Percentiles rank a stretch among this genome's conserved stretches.
phyloP scores from a whole-genome alignment of 2,888 invertebrate species.

The Bugula neritina region DNA sequence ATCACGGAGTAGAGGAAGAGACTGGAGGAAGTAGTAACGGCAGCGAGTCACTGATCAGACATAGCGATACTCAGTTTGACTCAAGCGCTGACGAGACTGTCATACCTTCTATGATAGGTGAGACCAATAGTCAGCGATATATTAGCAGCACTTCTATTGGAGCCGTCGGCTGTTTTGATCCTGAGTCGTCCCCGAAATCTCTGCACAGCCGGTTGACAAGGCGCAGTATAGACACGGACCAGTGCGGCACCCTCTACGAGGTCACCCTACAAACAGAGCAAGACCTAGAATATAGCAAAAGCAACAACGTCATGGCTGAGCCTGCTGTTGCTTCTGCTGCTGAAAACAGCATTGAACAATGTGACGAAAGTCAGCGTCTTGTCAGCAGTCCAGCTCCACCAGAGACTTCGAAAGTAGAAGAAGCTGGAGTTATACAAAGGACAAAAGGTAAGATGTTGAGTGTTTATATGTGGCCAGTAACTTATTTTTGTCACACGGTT shows the following conservation, averaged over 20 bases:
- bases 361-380: slow-evolving; percentile 14
- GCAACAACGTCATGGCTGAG: neutral
- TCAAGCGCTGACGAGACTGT: slow-evolving; percentile 24
- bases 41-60: neutral
- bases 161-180: neutral
- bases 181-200: slow-evolving; percentile 6
- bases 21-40: slow-evolving; percentile 8
- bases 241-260: slow-evolving; percentile 12
- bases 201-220: neutral
- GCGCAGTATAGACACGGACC: slow-evolving; percentile 11
- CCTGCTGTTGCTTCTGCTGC: neutral
- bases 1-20: slow-evolving; percentile 5
- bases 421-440: neutral
- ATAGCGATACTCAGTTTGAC: slow-evolving; percentile 1
- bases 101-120: neutral
- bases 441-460: neutral
- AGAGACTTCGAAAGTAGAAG: neutral
- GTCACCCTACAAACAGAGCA: neutral
- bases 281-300: neutral
- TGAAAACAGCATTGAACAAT: neutral
- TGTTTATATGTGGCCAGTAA: too few species aligned
- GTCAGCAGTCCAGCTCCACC: neutral
- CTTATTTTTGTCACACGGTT: too few species aligned
- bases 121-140: neutral
- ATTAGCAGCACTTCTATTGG: slow-evolving; percentile 6